Base-by-base conservation (phyloP, 2,888 invertebrate species). In the Penaeus monodon region DNA sequence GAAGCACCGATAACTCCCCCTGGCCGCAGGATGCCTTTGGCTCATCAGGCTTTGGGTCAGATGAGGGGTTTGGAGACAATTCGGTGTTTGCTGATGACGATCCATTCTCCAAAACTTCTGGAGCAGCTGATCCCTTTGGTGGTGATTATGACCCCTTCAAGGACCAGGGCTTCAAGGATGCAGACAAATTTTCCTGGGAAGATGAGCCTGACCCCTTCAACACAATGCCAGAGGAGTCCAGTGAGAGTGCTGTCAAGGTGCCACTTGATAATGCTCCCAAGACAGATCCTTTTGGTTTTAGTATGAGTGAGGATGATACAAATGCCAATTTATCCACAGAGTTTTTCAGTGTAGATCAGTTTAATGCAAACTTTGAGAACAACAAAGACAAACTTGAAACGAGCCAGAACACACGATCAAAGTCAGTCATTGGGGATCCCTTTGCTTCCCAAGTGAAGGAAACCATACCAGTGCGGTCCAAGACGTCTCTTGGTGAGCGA, bases 111-210 rank as follows among this genome's bases (percentile, higher is more conserved):
- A 68, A 65, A 63, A 24, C 79, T 10, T 82, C 82, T 20, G 87
- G 38, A 65, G 70, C 66, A 27, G n/a, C 87, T 33, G 88, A 90
- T 81, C 90, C 90, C 7, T 90, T 90, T 80, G 88, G 90, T 33
- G 89, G 89, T 49, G 85, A 87, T 70, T 88, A 88, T 44, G 90
- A 90, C 80, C 90, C 90, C 24, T 90, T 90, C 68, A 88, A 88
- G 80, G 90, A 90, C 70, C 84, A 84, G 57, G 74, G 73, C 76
- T 73, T 88, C 24, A 88, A 88, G 68, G 88, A 90, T 33, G 84
- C 84, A 12, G 90, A 90, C 33, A 88, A 89, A 80, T 90, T 90
- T 70, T 90, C 90, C 1, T 90, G 90, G 90, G 90, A 90, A 27
- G 88, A 90, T 63, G 90, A 90, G 63, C 88, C 88, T 27, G 90